Base-by-base conservation (phyloP, 2,797 vertebrate genomes). In the Triplophysa bombifrons region DNA sequence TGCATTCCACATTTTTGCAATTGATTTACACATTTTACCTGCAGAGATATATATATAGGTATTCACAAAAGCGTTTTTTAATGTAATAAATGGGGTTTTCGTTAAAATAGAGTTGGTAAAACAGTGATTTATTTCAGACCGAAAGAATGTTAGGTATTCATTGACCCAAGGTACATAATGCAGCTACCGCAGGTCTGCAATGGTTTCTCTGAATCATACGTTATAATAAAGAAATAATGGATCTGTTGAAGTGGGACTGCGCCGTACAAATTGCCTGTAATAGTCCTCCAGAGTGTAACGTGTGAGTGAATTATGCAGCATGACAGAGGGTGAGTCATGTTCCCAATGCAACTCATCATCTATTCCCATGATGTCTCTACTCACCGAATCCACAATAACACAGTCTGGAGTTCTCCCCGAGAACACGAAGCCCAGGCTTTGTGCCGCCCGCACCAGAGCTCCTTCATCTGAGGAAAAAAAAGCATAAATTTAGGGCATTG, bases 341-440 rank as follows among this genome's bases (percentile, higher is more conserved):
- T 72, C 77, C 60, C 61, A 66, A 46, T 38, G 68, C 67, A 70
- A 71, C 67, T 78, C 76, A 70, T 70, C 66, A 71, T 71, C 58
- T 44, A 53, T 78, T 80, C 70, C 61, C 70, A 58, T 3, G 60
- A 64, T 19, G 66, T 71, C 56, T 81, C 19, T 81, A 78, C 85
- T 91, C 90, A 98, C 96, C 84, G 94, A 93, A 86, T 99, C 94
- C 84, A 97, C 93, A 72, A 99, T 96, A 84, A 99, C 97, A 0
- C 92, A 95, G 91, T 99, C 94, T 17, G 98, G 98, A 19, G 97
- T 99, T 89, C 98, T 90, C 82, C 96, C 98, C 22, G 96, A 96
- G 88, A 99, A 99, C 66, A 98, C 94, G 82, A 99, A 99, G 83
- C 89, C 95, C 79, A 99, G 89, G 85, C 93, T 93, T 46, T 84